These are phyloP conservation scores for Acanthis flammea DNA, from an alignment of 2,797 vertebrate genomes.

Conservation along the genomic window DNA sequence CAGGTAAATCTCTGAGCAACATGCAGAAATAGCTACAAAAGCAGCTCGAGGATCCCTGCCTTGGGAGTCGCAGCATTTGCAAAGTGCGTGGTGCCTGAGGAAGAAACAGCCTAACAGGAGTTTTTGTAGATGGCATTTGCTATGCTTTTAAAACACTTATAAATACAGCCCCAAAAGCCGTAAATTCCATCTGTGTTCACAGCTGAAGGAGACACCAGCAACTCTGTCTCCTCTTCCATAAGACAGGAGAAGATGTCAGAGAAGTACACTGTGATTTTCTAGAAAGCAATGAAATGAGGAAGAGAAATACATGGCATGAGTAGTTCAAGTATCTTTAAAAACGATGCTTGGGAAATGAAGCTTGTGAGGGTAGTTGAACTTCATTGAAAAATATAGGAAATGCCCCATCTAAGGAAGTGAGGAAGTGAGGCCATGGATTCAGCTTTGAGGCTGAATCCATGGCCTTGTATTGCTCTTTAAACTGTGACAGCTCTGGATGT, in stretches of 20 bases:
- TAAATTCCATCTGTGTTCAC: slow-evolving; percentile 38
- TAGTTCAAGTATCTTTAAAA: neutral
- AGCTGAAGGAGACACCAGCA: slow-evolving; percentile 17
- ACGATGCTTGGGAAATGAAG: neutral
- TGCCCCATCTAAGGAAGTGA: neutral
- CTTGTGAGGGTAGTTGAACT: neutral
- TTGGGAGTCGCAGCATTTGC: fast-evolving
- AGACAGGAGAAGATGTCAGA: neutral
- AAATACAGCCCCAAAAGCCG: slow-evolving; percentile 28
- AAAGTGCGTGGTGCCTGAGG: fast-evolving
- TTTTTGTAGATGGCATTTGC: slow-evolving; percentile 10
- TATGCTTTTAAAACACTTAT: slow-evolving; percentile 39
- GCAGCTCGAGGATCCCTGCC: neutral
- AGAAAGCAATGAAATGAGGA: slow-evolving; percentile 4
- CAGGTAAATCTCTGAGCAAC: neutral
- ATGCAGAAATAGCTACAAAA: neutral
- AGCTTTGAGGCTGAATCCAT: neutral
- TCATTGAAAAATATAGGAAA: neutral
- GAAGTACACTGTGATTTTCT: neutral
- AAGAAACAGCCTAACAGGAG: neutral
- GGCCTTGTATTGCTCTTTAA: neutral
- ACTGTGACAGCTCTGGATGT: neutral
- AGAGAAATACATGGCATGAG: neutral
- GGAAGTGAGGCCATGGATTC: too few species aligned
- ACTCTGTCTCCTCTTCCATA: neutral